Base-by-base conservation (phyloP, 2,888 invertebrate genomes). In the Dusona sp. region DNA sequence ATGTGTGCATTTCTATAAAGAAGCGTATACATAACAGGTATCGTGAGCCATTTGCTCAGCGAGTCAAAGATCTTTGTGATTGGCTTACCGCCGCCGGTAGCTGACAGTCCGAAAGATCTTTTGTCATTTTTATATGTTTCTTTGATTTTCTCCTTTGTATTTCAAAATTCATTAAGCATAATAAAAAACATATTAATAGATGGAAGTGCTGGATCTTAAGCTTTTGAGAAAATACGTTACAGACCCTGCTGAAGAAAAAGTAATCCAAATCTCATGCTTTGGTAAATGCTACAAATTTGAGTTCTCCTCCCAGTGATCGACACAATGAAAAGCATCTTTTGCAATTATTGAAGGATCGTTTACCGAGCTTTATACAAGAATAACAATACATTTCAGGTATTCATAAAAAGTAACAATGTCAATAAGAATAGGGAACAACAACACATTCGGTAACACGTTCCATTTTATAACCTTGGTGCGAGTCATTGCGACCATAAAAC, bases 21-120 rank as follows among this genome's bases (percentile, higher is more conserved):
- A 65, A 68, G 11, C 6, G 9, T 70, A 72, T 33, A 25, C 64
- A 45, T 6, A 8, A 33, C 73, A 80, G 57, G 72, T 57, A 67
- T 57, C n/a, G 54, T 51, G 65, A 19, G 74, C 77, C 22, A 54
- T 38, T 48, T 51, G 78, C 22, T 68, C 79, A 65, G 22, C 51
- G 75, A 72, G 78, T 84, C 79, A 78, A 86, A 74, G 86, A 86
- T 82, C 79, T 70, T 84, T 75, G 86, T 75, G 86, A 84, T 86
- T 45, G 70, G 36, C 54, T 67, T 33, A 45, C 65, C 36, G 45
- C 57, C 78, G 74, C 83, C 86, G 77, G 86, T 83, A 86, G 86
- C 86, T 68, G 61, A 68, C 86, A 51, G 11, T 25, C 57, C 25
- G 25, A 57, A 11, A 57, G 25, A 54, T 22, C 54, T 54, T 54